A percentile compares a stretch with the other conserved stretches of the same genome.
phyloP scores from a whole-genome alignment of 2,113 vertebrate genomes.

The Thomomys bottae region DNA sequence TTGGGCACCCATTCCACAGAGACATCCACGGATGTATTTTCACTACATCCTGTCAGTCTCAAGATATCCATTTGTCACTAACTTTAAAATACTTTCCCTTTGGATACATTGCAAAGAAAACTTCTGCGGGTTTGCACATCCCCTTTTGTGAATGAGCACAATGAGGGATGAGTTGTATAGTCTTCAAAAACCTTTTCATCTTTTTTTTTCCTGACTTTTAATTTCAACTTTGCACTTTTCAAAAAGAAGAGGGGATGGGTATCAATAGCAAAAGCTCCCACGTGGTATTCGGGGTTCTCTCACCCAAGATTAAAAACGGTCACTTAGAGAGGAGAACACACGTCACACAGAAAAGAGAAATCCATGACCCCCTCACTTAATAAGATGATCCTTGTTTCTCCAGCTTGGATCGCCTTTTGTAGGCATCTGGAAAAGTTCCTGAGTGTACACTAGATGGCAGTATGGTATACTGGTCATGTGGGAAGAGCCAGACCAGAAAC shows the following conservation, averaged over 20 bases:
- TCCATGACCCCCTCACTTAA: no score
- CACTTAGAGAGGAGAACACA: fast-evolving
- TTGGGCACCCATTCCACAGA: conserved; percentile 46
- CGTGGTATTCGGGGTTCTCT: neutral
- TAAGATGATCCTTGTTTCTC: no score
- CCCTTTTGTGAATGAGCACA: neutral
- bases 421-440: neutral
- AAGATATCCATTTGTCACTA: neutral
- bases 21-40: conserved; percentile 33
- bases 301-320: neutral
- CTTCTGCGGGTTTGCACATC: neutral
- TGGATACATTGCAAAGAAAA: conserved; percentile 12
- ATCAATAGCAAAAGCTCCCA: fast-evolving
- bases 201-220: neutral
- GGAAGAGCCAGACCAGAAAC: neutral
- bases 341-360: no score
- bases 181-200: neutral
- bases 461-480: conserved; percentile 71
- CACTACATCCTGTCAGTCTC: neutral
- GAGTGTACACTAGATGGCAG: conserved; percentile 83
- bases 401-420: no score
- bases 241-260: neutral
- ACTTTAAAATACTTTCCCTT: conserved; percentile 10
- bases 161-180: neutral
- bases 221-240: neutral